Evolutionary conservation across 1,140 invertebrate species (phyloP).

Genomic region (Musca vetustissima): DNA sequence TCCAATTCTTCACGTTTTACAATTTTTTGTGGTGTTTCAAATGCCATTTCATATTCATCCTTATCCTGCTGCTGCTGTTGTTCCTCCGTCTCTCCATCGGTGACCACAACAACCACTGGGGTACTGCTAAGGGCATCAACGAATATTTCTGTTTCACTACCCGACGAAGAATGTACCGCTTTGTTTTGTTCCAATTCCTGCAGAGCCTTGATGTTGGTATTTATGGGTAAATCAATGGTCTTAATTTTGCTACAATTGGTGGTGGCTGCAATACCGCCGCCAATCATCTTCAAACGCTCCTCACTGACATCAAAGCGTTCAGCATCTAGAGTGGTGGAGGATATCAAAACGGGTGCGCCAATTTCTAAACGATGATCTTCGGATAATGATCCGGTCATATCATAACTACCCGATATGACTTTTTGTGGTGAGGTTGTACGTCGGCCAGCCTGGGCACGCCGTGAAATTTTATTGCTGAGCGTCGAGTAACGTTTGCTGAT

Average conservation of each 20-base stretch:
- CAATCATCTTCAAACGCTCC: conserved; percentile 45
- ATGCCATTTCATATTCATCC: conserved; percentile 24
- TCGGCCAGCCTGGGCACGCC: conserved; percentile 39
- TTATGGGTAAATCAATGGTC: conserved; percentile 30
- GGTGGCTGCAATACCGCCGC: conserved; percentile 46
- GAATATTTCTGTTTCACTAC: conserved; percentile 49
- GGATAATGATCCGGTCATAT: conserved; percentile 51
- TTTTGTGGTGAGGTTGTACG: conserved; percentile 37
- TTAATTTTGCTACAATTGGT: conserved; percentile 31
- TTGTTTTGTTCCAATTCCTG: neutral
- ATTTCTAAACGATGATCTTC: conserved; percentile 53
- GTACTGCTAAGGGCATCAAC: conserved; percentile 42
- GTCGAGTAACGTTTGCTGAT: conserved; percentile 52
- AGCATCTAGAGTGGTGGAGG: conserved; percentile 50
- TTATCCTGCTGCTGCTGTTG: conserved; percentile 15
- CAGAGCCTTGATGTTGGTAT: conserved; percentile 24
- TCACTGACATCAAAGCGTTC: conserved; percentile 51
- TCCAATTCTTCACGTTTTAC: conserved; percentile 18
- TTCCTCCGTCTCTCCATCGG: neutral
- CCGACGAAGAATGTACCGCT: conserved; percentile 25
- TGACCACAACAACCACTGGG: conserved; percentile 27
- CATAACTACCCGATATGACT: conserved; percentile 46
- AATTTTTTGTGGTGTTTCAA: conserved; percentile 3
- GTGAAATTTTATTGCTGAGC: conserved; percentile 43
- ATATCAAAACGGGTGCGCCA: conserved; percentile 52